Evolutionary conservation across 1,140 invertebrate species (phyloP).

Genomic region (Samia ricini): DNA sequence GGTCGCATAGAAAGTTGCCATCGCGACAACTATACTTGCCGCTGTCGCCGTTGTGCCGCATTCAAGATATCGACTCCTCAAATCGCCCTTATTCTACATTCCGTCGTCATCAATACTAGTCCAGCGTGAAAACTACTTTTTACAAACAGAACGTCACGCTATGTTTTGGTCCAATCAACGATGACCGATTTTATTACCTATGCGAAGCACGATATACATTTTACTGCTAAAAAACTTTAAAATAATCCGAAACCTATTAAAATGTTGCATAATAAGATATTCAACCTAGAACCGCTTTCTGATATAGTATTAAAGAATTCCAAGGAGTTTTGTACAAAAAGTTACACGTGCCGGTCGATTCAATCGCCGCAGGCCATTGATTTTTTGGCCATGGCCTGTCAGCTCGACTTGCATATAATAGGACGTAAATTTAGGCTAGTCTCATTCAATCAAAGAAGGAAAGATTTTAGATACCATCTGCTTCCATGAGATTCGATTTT

Average conservation of each 20-base stretch:
- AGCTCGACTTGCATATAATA: constrained; percentile 57
- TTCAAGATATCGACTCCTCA: constrained; percentile 9
- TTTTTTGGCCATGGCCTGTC: constrained; percentile 63
- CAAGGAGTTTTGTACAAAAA: constrained; percentile 72
- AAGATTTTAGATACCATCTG: constrained; percentile 24
- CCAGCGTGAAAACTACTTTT: constrained; percentile 15
- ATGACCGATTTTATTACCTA: constrained; percentile 38
- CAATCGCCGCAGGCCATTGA: constrained; percentile 70
- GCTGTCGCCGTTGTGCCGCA: constrained; percentile 14
- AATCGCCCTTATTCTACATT: constrained; percentile 14
- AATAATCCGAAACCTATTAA: constrained; percentile 43
- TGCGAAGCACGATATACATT: constrained; percentile 34
- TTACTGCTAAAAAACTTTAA: constrained; percentile 31
- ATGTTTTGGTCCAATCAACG: constrained; percentile 28
- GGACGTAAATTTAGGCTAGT: constrained; percentile 54
- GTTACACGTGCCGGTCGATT: constrained; percentile 70
- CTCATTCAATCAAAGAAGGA: constrained; percentile 39
- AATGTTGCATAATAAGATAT: constrained; percentile 72
- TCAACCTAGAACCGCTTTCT: constrained; percentile 58
- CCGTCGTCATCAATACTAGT: constrained; percentile 13
- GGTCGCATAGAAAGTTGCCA: constrained; percentile 74
- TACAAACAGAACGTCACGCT: constrained; percentile 33
- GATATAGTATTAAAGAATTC: constrained; percentile 59
- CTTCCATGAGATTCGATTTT: constrained; percentile 13
- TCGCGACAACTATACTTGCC: constrained; percentile 33